Conservation (phyloP, 2,113 vertebrate species). For the Synchiropus splendidus region DNA sequence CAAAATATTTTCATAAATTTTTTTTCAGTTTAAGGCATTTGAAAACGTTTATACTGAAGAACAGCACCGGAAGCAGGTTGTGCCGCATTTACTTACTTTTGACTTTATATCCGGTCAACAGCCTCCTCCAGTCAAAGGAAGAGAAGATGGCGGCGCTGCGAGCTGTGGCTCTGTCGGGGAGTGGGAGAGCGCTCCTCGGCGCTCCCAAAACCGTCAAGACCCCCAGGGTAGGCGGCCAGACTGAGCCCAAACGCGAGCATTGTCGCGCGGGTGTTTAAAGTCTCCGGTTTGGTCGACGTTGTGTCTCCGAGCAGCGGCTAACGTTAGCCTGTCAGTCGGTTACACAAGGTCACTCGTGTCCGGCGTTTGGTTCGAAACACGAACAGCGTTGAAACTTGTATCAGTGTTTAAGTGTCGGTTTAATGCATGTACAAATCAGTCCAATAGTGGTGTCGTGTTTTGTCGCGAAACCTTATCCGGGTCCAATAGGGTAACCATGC, state of each 20-base stretch:
- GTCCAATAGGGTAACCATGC: rapidly evolving
- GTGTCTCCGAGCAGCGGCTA: background rate
- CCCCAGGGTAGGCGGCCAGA: slow-evolving; percentile 42
- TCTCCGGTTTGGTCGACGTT: rapidly evolving
- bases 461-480: background rate
- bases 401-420: background rate
- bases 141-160: slow-evolving; percentile 70
- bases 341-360: slow-evolving; percentile 54
- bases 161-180: slow-evolving; percentile 48
- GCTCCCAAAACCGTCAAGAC: slow-evolving; percentile 40
- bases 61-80: slow-evolving; percentile 1
- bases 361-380: rapidly evolving
- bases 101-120: too few relatives aligned
- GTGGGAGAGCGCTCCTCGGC: slow-evolving; percentile 57
- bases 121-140: slow-evolving; percentile 1
- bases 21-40: rapidly evolving
- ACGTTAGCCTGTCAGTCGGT: slow-evolving; percentile 14
- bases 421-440: background rate
- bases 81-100: too few relatives aligned
- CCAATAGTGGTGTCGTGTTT: background rate
- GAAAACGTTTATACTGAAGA: slow-evolving; percentile 21
- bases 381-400: background rate
- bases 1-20: too few relatives aligned
- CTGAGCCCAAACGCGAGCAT: background rate
- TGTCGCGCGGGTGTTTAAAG: rapidly evolving